phyloP scores from a whole-genome alignment of 2,888 invertebrate species.

The Drosophila setosimentum region DNA sequence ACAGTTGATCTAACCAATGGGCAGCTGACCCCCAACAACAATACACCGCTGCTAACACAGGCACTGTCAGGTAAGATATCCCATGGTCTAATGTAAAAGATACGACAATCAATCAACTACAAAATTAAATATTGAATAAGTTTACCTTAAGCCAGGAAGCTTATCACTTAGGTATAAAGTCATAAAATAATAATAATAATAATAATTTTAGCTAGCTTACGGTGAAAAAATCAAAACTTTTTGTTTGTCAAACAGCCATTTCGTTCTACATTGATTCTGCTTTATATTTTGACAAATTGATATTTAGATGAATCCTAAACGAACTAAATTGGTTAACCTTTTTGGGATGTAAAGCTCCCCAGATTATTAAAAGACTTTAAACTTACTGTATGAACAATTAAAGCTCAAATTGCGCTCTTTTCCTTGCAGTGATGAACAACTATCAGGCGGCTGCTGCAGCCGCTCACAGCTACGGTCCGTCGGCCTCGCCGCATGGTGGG shows the following conservation, averaged over 20 bases:
- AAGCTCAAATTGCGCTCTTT: not conserved
- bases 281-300: not conserved
- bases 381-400: not conserved
- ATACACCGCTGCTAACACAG: slow-evolving; percentile 97
- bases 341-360: not conserved
- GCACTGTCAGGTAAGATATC: slow-evolving; percentile 94
- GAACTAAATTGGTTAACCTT: not conserved
- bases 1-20: slow-evolving; percentile 98
- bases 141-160: not conserved
- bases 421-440: slow-evolving; percentile 96
- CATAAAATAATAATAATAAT: not conserved
- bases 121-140: not conserved
- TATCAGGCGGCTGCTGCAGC: slow-evolving; percentile 94
- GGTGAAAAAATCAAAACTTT: not conserved
- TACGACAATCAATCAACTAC: not conserved
- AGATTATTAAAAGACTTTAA: not conserved
- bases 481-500: slow-evolving; percentile 92
- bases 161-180: not conserved
- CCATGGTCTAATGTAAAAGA: not conserved
- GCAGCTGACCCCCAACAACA: slow-evolving; percentile 98
- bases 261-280: not conserved
- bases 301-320: not conserved
- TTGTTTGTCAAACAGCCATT: not conserved
- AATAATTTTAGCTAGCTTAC: not conserved
- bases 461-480: slow-evolving; percentile 92